Conservation (phyloP, 2,888 invertebrate genomes). For the Hydraecia micacea region DNA sequence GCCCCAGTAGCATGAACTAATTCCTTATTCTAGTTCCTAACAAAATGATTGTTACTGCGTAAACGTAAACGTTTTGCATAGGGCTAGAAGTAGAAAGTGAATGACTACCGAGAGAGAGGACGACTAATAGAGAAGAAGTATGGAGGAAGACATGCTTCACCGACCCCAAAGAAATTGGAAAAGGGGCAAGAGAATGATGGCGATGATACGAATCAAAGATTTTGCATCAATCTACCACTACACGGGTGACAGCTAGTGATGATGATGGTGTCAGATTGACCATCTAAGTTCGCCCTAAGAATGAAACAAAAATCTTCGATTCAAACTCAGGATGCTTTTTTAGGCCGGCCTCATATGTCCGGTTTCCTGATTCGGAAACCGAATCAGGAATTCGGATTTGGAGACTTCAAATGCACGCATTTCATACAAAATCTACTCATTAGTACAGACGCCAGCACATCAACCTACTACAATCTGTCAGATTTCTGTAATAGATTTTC, state of each 20-base stretch:
- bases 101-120: background rate
- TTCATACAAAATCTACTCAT: no score
- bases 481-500: no score
- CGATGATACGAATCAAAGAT: background rate
- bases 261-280: background rate
- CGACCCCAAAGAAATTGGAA: background rate
- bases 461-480: no score
- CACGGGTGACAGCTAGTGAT: background rate
- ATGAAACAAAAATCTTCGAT: background rate
- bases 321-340: no score
- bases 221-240: background rate
- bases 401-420: no score
- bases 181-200: background rate
- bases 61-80: no score
- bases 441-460: no score
- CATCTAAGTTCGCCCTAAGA: background rate
- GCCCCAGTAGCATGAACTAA: background rate
- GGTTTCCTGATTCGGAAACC: no score
- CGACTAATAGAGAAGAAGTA: no score
- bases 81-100: background rate
- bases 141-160: background rate
- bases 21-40: background rate
- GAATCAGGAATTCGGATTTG: no score
- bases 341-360: no score
- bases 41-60: background rate